Conservation (phyloP, 2,113 vertebrate species). For the Centrocercus urophasianus region DNA sequence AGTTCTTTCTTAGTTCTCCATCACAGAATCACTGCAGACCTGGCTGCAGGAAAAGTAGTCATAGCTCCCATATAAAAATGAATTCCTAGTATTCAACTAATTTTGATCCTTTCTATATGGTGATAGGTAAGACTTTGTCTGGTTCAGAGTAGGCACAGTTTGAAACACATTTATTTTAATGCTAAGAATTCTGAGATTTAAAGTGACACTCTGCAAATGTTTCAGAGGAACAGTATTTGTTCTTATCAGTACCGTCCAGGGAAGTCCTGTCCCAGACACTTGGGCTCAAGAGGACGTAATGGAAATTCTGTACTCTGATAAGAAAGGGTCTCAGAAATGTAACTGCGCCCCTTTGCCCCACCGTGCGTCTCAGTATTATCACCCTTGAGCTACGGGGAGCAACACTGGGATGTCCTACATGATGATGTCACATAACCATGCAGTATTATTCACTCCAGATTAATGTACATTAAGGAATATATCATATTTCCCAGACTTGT, state of each 20-base stretch:
- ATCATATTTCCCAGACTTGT: not conserved
- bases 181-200: not conserved
- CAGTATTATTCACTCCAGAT: not conserved
- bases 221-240: not conserved
- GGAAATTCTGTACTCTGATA: not conserved
- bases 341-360: not conserved
- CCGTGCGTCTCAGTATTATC: not conserved
- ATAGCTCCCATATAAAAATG: not conserved
- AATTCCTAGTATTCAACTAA: not conserved
- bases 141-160: not conserved
- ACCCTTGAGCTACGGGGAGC: not conserved
- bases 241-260: not conserved
- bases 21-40: not conserved
- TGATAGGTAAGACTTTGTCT: not conserved
- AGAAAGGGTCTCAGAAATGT: not conserved
- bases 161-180: constrained; percentile 18
- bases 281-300: not conserved
- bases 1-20: not conserved
- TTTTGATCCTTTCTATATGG: not conserved
- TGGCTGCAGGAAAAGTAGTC: not conserved
- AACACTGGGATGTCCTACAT: not conserved
- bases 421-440: not conserved
- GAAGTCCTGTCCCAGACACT: not conserved
- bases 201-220: not conserved
- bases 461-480: not conserved